Evolutionary conservation across 2,797 vertebrate species (phyloP), one percentile per base, ranked within the genome.

Genomic region (Esox masquinongy): DNA sequence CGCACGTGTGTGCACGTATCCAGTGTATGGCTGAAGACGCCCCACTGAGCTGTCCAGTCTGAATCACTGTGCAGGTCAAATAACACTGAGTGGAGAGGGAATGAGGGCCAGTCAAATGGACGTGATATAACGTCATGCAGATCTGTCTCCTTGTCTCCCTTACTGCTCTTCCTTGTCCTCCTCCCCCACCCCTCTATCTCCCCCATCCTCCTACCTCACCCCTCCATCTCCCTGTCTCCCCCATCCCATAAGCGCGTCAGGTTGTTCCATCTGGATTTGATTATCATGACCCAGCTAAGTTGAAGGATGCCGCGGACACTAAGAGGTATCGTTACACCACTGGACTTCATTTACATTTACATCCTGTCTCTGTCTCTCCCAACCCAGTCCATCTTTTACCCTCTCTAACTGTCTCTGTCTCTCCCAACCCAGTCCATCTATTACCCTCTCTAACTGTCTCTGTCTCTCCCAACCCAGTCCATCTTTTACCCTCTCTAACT

Each of bases 11-110:
- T 34, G 61, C 56, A 64, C 6, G 4, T 26, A 70, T 22, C 26
- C 50, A 63, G 15, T 47, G 6, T 11, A 11, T 14, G 12, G 14
- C 36, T 59, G 43, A 81, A 83, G 73, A 79, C 67, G 79, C 86
- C 90, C 81, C 93, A 92, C 92, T 2, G 72, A 61, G 88, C 93
- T 93, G 92, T 95, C 94, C 93, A 96, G 87, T 90, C 91, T 91
- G 89, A 72, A 83, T 76, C 75, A 81, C 77, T 75, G 73, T 81
- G 80, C 81, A 78, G 80, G 86, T 90, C 83, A 84, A 83, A 83
- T 67, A 74, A 50, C 75, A 83, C 22, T 12, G 59, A 49, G 56
- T 80, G 80, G 68, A 80, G 51, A 75, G 80, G 51, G 61, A 26
- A 68, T 70, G 77, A 84, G 81, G 78, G 69, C 72, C 75, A 79